Percentiles rank a stretch among this genome's conserved stretches.
phyloP scores from a whole-genome alignment of 2,797 vertebrate species.

The Microctenopoma steveboyesi region DNA sequence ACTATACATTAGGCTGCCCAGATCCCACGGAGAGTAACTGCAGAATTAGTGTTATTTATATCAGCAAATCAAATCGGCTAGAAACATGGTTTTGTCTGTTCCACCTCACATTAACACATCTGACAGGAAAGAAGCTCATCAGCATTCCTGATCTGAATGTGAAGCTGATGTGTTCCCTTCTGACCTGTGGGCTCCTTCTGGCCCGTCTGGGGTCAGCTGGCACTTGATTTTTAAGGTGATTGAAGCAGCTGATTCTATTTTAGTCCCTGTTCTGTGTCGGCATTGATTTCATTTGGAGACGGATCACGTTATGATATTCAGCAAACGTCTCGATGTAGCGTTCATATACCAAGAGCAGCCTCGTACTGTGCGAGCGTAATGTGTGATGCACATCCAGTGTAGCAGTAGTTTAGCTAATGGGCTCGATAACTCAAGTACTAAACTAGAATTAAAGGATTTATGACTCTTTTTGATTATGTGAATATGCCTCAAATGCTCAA shows the following conservation, averaged over 20 bases:
- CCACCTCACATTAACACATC: not conserved
- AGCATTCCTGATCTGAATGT: not conserved
- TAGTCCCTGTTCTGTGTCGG: not conserved
- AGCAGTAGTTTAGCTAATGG: not conserved
- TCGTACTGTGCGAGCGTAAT: not conserved
- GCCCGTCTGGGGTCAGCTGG: not conserved
- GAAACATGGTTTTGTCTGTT: no score
- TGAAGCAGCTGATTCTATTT: not conserved
- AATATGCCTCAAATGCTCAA: not conserved
- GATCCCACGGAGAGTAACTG: not conserved
- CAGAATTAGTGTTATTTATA: not conserved
- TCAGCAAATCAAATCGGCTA: not conserved
- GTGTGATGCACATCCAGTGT: not conserved
- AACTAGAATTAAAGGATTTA: not conserved
- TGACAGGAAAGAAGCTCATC: constrained; percentile 7
- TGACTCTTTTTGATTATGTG: not conserved
- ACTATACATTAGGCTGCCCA: not conserved
- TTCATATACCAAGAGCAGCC: not conserved
- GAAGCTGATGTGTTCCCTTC: constrained; percentile 8
- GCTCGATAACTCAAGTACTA: not conserved
- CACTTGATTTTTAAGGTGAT: constrained; percentile 1
- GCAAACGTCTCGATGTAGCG: not conserved
- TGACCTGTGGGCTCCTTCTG: not conserved
- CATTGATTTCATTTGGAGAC: not conserved
- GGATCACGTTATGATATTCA: not conserved